Evolutionary conservation across 2,888 invertebrate species (phyloP).

Genomic region (Glaucopsyche alexis): DNA sequence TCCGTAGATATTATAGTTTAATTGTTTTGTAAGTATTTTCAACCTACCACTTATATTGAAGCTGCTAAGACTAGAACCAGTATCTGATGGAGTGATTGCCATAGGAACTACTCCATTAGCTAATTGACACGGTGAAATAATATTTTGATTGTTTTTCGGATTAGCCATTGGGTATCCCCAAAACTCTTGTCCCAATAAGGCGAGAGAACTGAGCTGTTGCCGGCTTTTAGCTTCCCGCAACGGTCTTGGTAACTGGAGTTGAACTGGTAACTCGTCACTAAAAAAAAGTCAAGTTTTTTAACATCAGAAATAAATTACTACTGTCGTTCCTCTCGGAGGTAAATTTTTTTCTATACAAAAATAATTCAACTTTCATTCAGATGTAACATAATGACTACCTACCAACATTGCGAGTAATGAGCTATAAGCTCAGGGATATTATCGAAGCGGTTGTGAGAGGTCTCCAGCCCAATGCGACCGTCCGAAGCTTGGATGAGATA

Average conservation of each 20-base stretch:
- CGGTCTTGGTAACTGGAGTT: constrained; percentile 90
- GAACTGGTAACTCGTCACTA: constrained; percentile 96
- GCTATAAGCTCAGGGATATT: constrained; percentile 95
- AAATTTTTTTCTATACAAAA: background rate
- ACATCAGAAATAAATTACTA: background rate
- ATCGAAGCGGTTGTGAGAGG: constrained; percentile 95
- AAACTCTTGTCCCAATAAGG: constrained; percentile 93
- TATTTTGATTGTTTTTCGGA: constrained; percentile 78
- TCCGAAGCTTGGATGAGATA: constrained; percentile 94
- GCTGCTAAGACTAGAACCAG: constrained; percentile 87
- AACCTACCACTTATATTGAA: constrained; percentile 81
- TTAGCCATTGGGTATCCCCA: constrained; percentile 91
- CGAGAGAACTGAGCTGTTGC: constrained; percentile 93
- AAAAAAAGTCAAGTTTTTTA: constrained; percentile 43
- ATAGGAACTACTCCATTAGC: constrained; percentile 66
- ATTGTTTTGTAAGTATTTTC: background rate
- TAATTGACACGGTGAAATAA: constrained; percentile 62
- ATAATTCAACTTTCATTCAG: background rate
- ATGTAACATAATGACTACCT: constrained; percentile 48
- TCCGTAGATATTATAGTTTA: background rate
- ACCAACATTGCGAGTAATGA: constrained; percentile 96
- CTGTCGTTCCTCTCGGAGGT: background rate
- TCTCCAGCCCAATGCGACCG: constrained; percentile 92
- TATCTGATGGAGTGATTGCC: constrained; percentile 82
- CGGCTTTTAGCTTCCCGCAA: constrained; percentile 93